These are phyloP conservation scores for Dasyprocta punctata DNA, from an alignment of 2,113 vertebrate species.

Conservation along the genomic window DNA sequence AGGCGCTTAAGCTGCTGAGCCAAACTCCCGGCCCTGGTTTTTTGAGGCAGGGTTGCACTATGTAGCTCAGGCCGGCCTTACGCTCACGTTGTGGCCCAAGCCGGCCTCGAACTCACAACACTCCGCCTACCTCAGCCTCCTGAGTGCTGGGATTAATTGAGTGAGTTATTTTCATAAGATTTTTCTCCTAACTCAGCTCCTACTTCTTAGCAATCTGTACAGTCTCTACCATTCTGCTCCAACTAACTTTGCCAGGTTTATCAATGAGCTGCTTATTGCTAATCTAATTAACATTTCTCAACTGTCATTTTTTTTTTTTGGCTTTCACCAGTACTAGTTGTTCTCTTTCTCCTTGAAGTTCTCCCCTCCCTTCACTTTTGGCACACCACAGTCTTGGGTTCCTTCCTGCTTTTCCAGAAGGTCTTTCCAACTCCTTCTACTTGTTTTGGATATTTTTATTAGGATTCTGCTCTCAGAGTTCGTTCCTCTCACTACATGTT, in stretches of 20 bases:
- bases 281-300: conserved; percentile 34
- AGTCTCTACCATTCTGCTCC: background rate
- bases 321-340: background rate
- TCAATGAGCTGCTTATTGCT: background rate
- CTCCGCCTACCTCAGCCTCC: too few relatives aligned
- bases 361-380: conserved; percentile 5
- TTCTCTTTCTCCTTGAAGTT: background rate
- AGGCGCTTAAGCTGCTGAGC: too few relatives aligned
- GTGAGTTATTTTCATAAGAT: background rate
- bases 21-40: too few relatives aligned
- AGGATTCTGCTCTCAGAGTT: background rate
- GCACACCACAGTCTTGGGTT: background rate
- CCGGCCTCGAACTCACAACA: too few relatives aligned
- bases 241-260: conserved; percentile 38
- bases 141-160: too few relatives aligned
- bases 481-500: background rate
- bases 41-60: too few relatives aligned
- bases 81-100: too few relatives aligned
- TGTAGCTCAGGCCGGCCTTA: too few relatives aligned
- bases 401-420: background rate
- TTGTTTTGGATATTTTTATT: background rate
- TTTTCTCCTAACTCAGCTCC: conserved; percentile 3
- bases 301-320: conserved; percentile 20
- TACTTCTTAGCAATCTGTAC: background rate
- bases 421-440: background rate